phyloP scores from a whole-genome alignment of 2,113 vertebrate genomes.

The Cinclus mexicanus region DNA sequence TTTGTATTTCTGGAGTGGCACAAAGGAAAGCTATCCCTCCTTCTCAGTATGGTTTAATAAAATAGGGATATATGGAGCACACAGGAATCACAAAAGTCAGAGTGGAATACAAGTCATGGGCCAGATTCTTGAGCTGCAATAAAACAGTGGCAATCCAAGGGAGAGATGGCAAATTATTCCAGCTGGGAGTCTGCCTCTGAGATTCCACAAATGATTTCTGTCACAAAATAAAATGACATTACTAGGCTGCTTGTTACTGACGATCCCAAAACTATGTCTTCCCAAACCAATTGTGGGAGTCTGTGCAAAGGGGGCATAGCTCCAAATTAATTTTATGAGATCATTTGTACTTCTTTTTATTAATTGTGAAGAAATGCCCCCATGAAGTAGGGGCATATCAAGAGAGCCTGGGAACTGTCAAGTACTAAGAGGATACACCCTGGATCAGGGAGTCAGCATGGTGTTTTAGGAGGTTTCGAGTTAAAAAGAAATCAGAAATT shows the following conservation, averaged over 20 bases:
- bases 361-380: background rate
- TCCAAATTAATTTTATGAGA: background rate
- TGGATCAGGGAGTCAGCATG: background rate
- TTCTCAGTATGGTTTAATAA: background rate
- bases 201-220: background rate
- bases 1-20: constrained; percentile 25
- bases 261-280: background rate
- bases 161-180: background rate
- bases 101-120: background rate
- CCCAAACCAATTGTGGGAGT: background rate
- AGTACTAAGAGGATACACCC: background rate
- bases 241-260: background rate
- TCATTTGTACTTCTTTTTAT: background rate
- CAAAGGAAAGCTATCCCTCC: background rate
- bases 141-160: background rate
- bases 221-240: background rate
- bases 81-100: background rate
- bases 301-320: background rate
- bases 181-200: background rate
- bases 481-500: background rate
- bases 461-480: background rate
- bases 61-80: background rate
- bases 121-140: background rate
- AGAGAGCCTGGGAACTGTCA: background rate
- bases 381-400: background rate